Conservation (phyloP, 2,888 invertebrate genomes). For the Dorcus parallelipipedus region DNA sequence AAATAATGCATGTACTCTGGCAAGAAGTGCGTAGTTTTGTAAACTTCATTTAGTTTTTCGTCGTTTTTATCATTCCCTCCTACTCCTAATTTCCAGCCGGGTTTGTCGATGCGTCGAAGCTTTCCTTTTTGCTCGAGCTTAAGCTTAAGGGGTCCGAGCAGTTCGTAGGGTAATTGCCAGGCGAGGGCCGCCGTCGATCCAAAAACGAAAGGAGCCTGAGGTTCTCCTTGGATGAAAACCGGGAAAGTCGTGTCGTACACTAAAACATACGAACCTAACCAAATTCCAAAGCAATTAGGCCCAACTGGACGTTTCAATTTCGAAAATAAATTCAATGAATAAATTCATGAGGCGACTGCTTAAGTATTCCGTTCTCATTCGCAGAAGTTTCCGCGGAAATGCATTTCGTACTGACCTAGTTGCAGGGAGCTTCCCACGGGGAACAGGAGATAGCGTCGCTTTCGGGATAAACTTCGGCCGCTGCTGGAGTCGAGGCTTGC, state of each 20-base stretch:
- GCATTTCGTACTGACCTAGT: conserved; percentile 37
- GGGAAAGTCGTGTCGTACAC: conserved; percentile 64
- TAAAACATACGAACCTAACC: conserved; percentile 31
- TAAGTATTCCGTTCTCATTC: neutral
- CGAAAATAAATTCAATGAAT: too few relatives aligned
- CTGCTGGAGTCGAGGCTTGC: too few relatives aligned
- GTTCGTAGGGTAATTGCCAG: conserved; percentile 65
- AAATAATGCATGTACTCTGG: conserved; percentile 2
- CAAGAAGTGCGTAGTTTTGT: neutral
- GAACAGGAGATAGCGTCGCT: conserved; percentile 43
- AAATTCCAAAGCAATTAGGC: neutral
- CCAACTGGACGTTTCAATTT: too few relatives aligned
- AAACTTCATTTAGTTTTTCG: neutral
- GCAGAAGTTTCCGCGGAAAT: too few relatives aligned
- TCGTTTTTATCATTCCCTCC: neutral
- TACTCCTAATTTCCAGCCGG: neutral
- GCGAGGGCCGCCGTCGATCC: conserved; percentile 75
- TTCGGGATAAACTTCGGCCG: conserved; percentile 34
- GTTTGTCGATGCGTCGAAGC: conserved; percentile 2
- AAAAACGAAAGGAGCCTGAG: conserved; percentile 59
- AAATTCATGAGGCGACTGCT: neutral
- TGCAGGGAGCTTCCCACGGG: conserved; percentile 51
- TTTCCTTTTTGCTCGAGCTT: conserved; percentile 1
- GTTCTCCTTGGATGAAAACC: conserved; percentile 42
- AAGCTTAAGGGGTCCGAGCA: neutral